Evolutionary conservation across 2,888 invertebrate genomes (phyloP).

Genomic region (Gymnocheta viridis): DNA sequence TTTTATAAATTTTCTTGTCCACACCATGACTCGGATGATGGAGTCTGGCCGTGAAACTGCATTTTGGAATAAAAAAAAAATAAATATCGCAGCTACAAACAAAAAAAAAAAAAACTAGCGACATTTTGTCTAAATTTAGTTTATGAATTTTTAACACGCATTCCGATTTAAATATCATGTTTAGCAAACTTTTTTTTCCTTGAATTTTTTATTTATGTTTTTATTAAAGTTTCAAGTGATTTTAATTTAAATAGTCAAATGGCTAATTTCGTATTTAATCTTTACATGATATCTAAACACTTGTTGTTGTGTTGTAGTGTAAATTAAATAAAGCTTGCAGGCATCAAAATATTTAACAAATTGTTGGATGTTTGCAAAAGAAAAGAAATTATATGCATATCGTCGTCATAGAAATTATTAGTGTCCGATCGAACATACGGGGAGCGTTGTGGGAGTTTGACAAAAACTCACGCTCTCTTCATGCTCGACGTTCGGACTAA

Average conservation of each 20-base stretch:
- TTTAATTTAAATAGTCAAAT: conserved; percentile 54
- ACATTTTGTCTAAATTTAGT: conserved; percentile 57
- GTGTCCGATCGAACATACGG: too few relatives aligned
- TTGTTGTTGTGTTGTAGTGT: conserved; percentile 53
- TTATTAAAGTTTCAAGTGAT: conserved; percentile 44
- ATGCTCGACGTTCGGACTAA: too few relatives aligned
- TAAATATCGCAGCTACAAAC: background rate
- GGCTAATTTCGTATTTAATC: conserved; percentile 55
- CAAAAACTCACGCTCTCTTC: too few relatives aligned
- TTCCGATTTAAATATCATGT: conserved; percentile 39
- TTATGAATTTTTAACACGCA: conserved; percentile 60
- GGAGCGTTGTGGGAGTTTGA: too few relatives aligned
- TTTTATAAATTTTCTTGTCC: conserved; percentile 52
- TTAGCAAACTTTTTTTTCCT: background rate
- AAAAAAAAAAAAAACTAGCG: conserved; percentile 8
- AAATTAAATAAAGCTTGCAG: conserved; percentile 45
- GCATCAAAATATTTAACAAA: conserved; percentile 48
- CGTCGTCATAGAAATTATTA: background rate
- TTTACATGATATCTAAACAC: conserved; percentile 54
- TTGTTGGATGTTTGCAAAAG: conserved; percentile 29
- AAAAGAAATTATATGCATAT: background rate
- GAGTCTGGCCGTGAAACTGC: conserved; percentile 25
- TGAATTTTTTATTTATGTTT: conserved; percentile 26
- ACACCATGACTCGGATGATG: conserved; percentile 37
- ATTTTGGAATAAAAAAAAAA: background rate